Base-by-base conservation (phyloP, 2,797 vertebrate genomes). In the Psittacula derbiana region DNA sequence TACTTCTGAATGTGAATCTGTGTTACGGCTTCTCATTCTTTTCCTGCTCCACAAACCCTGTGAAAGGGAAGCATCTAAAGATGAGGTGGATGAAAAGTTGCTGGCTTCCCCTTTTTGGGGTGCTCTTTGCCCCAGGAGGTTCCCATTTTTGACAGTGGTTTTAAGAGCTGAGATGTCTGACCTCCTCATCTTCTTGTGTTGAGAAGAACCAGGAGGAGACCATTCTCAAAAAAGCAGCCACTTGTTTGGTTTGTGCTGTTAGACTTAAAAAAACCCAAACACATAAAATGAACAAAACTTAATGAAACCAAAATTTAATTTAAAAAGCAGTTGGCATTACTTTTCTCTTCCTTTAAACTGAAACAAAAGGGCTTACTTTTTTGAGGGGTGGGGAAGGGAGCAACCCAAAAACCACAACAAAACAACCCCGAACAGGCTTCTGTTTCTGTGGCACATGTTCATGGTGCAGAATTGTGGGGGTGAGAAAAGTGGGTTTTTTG, bases 21-120 rank as follows among this genome's bases (percentile, higher is more conserved):
- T 12, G 9, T 84, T 64, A 36, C 0, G 5, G 17, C 50, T 90
- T 93, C 50, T 24, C 38, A 55, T 91, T 75, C 61, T 84, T 53
- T 58, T 50, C 44, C 16, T 50, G 11, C 24, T 80, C 8, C 1
- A 1, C 6, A 8, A 43, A 8, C 25, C 8, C 27, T 2, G 1
- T 0, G 12, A 58, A 75, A 47, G 49, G n/a, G 36, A 65, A 62
- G 16, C 18, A 18, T 80, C 71, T 87, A 31, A 49, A 80, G 64
- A 74, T 50, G 41, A 53, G 11, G 8, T 38, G 18, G 20, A 11
- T 61, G 55, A 80, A 72, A 86, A 88, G 30, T 66, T 86, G 11
- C 36, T n/a, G 27, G 2, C 50, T 81, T 93, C 19, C 4, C 28
- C 40, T 27, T 66, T 79, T 73, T 2, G 6, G 12, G 7, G 1